A percentile compares a stretch with the other conserved stretches of the same genome.
phyloP scores from a whole-genome alignment of 2,888 invertebrate species.

The Chouioia cunea region DNA sequence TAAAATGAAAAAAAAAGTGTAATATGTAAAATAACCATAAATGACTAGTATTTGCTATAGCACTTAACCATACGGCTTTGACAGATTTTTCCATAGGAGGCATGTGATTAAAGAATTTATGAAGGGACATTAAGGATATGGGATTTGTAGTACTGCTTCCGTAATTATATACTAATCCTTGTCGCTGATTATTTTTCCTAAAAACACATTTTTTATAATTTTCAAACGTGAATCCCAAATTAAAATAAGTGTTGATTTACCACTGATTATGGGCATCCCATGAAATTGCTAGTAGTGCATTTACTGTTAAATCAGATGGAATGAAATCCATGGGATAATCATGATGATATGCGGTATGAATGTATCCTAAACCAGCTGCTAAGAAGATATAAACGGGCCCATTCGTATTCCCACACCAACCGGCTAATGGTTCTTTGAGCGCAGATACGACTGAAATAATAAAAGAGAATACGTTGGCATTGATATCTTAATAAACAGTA shows the following conservation, averaged over 20 bases:
- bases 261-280: slow-evolving; percentile 52
- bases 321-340: not conserved
- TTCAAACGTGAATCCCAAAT: not conserved
- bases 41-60: slow-evolving; percentile 5
- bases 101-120: slow-evolving; percentile 11
- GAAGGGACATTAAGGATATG: slow-evolving; percentile 26
- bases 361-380: not conserved
- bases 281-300: slow-evolving; percentile 49
- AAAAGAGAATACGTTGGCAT: too few species aligned
- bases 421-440: slow-evolving; percentile 16
- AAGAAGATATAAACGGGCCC: slow-evolving; percentile 1
- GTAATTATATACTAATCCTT: slow-evolving; percentile 81
- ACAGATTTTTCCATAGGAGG: slow-evolving; percentile 37
- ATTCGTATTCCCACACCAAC: slow-evolving; percentile 18
- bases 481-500: too few species aligned
- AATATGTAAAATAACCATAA: slow-evolving; percentile 42
- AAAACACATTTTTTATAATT: not conserved
- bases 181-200: slow-evolving; percentile 44
- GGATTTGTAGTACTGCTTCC: slow-evolving; percentile 82
- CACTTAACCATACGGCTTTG: slow-evolving; percentile 49
- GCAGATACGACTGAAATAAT: slow-evolving; percentile 1
- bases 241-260: slow-evolving; percentile 41
- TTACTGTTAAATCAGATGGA: not conserved
- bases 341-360: not conserved
- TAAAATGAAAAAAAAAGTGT: slow-evolving; percentile 51